phyloP scores from a whole-genome alignment of 2,888 invertebrate species.

The Masnerella sp. region DNA sequence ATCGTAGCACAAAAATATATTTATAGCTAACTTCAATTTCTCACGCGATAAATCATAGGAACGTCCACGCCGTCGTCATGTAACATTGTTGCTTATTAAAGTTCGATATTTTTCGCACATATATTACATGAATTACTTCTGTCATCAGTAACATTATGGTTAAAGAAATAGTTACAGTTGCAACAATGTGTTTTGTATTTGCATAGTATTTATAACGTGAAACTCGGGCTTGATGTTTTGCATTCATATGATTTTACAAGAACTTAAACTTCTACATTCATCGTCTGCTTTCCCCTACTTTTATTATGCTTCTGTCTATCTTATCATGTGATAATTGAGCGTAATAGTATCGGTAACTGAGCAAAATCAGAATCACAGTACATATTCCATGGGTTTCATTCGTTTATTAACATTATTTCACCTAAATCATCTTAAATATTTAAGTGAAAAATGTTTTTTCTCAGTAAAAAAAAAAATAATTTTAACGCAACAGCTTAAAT shows the following conservation, averaged over 20 bases:
- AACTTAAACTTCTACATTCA: neutral
- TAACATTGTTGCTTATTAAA: conserved; percentile 21
- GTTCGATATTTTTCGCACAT: conserved; percentile 8
- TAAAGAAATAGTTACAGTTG: conserved; percentile 37
- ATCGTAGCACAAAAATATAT: conserved; percentile 36
- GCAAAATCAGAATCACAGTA: conserved; percentile 69
- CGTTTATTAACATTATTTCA: neutral
- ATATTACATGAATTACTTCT: conserved; percentile 32
- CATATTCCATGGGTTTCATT: conserved; percentile 47
- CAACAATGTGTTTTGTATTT: conserved; percentile 19
- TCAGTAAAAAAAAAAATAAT: no score
- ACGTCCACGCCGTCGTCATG: conserved; percentile 30
- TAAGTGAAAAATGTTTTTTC: neutral
- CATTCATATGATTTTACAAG: neutral
- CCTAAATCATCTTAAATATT: neutral
- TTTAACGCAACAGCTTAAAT: no score
- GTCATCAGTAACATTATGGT: conserved; percentile 25
- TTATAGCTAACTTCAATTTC: conserved; percentile 29
- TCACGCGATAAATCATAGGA: conserved; percentile 35
- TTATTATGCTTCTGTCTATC: conserved; percentile 5
- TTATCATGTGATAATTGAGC: conserved; percentile 63
- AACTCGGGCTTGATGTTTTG: conserved; percentile 28
- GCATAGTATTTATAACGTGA: conserved; percentile 21
- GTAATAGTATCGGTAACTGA: conserved; percentile 66
- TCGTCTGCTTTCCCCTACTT: neutral